Evolutionary conservation across 2,888 invertebrate species (phyloP).

Genomic region (Acrobasis suavella): DNA sequence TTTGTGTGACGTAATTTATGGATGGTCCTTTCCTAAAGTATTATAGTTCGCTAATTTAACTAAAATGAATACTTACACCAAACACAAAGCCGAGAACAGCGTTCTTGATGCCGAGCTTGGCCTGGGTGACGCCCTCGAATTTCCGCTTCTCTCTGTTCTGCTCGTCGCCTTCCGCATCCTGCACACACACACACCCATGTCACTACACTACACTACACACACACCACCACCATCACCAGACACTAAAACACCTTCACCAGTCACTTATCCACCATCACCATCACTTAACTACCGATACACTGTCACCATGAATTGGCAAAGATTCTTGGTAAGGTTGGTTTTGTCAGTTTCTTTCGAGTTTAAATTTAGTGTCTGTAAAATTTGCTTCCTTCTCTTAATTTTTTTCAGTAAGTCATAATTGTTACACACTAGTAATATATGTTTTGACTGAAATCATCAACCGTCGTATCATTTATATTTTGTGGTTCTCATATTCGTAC

Average conservation of each 20-base stretch:
- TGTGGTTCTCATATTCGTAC: too few relatives aligned
- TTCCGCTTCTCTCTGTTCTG: slow-evolving; percentile 87
- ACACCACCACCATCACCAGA: slow-evolving; percentile 33
- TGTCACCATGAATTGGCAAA: background rate
- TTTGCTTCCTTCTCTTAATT: background rate
- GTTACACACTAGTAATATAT: background rate
- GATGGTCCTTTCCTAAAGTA: too few relatives aligned
- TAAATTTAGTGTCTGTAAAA: background rate
- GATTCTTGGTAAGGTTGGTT: background rate
- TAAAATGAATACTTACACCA: slow-evolving; percentile 84
- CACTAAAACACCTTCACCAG: slow-evolving; percentile 30
- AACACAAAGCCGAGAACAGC: slow-evolving; percentile 92
- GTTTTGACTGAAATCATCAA: background rate
- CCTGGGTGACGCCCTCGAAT: slow-evolving; percentile 84
- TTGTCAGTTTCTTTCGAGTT: background rate
- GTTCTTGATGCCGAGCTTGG: slow-evolving; percentile 88
- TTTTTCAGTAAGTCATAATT: background rate
- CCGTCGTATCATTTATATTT: too few relatives aligned
- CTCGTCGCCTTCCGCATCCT: slow-evolving; percentile 70
- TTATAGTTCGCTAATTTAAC: too few relatives aligned
- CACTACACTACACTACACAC: slow-evolving; percentile 37
- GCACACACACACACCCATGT: slow-evolving; percentile 67
- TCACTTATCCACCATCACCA: slow-evolving; percentile 26
- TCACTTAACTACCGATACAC: too few relatives aligned
- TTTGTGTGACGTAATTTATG: too few relatives aligned